Conservation (phyloP, 2,113 vertebrate species). For the Nymphicus hollandicus region DNA sequence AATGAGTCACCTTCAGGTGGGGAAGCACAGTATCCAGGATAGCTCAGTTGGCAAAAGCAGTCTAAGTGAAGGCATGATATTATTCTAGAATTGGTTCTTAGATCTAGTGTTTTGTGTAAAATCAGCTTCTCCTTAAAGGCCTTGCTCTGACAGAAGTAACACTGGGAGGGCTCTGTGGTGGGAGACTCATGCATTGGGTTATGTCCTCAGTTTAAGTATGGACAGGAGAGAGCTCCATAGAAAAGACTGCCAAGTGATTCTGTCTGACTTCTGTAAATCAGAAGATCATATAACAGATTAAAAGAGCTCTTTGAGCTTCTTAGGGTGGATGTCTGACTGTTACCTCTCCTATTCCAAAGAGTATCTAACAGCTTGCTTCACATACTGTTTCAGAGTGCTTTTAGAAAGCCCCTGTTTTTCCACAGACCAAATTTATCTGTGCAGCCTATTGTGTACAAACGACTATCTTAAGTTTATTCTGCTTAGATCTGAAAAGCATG, state of each 20-base stretch:
- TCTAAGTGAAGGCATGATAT: neutral
- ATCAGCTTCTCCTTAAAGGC: neutral
- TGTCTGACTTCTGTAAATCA: neutral
- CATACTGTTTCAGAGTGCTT: neutral
- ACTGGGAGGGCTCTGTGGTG: neutral
- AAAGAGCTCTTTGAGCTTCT: neutral
- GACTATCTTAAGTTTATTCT: neutral
- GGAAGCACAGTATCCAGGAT: neutral
- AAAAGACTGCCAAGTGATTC: neutral
- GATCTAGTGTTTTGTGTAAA: neutral
- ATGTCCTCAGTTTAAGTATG: neutral
- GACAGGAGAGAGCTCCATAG: neutral
- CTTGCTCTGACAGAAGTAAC: neutral
- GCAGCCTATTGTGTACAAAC: neutral
- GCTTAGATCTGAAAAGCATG: neutral
- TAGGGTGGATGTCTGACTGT: neutral
- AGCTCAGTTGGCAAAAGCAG: neutral
- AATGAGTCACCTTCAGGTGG: neutral
- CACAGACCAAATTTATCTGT: neutral
- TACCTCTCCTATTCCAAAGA: neutral
- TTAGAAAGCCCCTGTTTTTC: neutral
- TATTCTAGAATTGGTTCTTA: neutral
- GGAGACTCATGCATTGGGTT: neutral
- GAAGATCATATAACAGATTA: neutral
- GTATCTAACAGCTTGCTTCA: neutral